Evolutionary conservation across 2,797 vertebrate genomes (phyloP).

Genomic region (Oryzias sinensis): DNA sequence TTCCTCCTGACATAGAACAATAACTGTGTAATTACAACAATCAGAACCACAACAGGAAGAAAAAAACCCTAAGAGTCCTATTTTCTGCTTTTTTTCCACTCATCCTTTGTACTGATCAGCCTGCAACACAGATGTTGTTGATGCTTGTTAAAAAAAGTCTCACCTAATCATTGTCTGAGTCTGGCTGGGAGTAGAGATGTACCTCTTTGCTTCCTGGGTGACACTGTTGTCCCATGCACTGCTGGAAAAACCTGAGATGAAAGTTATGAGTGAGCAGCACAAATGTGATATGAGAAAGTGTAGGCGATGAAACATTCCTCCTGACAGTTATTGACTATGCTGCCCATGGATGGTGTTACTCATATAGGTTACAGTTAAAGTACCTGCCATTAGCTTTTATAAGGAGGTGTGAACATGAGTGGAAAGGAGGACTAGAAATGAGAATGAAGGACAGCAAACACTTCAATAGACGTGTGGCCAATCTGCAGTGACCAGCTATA

Average conservation of each 20-base stretch:
- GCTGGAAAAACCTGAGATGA: conserved; percentile 1
- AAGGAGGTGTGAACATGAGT: conserved; percentile 21
- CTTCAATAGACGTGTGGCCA: not conserved
- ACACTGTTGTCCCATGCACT: conserved; percentile 71
- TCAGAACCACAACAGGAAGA: conserved; percentile 56
- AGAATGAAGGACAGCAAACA: conserved; percentile 4
- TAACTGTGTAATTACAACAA: conserved; percentile 74
- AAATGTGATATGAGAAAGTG: conserved; percentile 46
- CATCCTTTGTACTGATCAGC: conserved; percentile 7
- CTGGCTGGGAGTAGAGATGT: conserved; percentile 8
- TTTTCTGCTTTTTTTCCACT: conserved; percentile 41
- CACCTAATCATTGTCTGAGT: conserved; percentile 13
- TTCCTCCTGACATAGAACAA: conserved; percentile 70
- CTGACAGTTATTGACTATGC: conserved; percentile 44
- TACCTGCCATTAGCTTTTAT: conserved; percentile 40
- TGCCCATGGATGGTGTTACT: conserved; percentile 36
- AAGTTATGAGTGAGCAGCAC: conserved; percentile 28
- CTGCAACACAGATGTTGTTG: conserved; percentile 11
- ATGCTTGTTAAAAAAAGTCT: conserved; percentile 1
- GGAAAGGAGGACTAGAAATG: conserved; percentile 20
- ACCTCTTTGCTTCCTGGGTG: conserved; percentile 53
- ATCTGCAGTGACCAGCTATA: conserved; percentile 21
- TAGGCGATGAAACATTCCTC: conserved; percentile 39
- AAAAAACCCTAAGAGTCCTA: conserved; percentile 44
- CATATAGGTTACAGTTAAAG: conserved; percentile 41